Conservation (phyloP, 2,113 vertebrate genomes). For the Ovibos moschatus region DNA sequence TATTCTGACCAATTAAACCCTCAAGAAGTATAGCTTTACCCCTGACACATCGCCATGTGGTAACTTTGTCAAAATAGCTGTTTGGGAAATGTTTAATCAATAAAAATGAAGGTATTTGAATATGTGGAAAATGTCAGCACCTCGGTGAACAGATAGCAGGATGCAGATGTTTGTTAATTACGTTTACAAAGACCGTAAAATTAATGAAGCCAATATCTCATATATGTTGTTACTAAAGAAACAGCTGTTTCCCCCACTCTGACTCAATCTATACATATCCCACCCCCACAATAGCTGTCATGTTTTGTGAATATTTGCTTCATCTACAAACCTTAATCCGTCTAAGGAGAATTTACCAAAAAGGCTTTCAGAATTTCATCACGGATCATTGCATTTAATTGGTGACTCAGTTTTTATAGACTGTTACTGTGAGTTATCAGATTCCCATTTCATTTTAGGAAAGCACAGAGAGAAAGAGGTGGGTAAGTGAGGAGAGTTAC, state of each 20-base stretch:
- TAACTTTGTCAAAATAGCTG: slow-evolving; percentile 51
- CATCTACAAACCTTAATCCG: not conserved
- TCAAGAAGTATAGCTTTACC: not conserved
- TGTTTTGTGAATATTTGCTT: not conserved
- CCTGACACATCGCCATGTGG: not conserved
- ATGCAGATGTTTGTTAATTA: slow-evolving; percentile 70
- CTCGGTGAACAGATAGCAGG: slow-evolving; percentile 30
- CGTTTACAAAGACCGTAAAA: slow-evolving; percentile 56
- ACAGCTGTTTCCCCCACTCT: slow-evolving; percentile 6
- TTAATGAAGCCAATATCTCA: slow-evolving; percentile 49
- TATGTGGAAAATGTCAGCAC: slow-evolving; percentile 64
- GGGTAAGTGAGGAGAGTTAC: not conserved
- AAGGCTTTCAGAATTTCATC: not conserved
- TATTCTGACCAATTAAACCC: not conserved
- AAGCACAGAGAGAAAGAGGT: not conserved
- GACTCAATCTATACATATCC: not conserved
- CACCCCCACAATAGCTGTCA: not conserved
- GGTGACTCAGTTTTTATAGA: not conserved
- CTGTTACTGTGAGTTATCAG: not conserved
- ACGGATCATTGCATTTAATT: not conserved
- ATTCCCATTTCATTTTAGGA: not conserved
- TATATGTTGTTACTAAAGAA: slow-evolving; percentile 19
- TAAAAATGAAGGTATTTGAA: slow-evolving; percentile 54
- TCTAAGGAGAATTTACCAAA: not conserved
- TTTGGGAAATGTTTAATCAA: slow-evolving; percentile 52